Evolutionary conservation across 2,888 invertebrate species (phyloP), one percentile per base, ranked within the genome.

Genomic region (Lydus trimaculatus): DNA sequence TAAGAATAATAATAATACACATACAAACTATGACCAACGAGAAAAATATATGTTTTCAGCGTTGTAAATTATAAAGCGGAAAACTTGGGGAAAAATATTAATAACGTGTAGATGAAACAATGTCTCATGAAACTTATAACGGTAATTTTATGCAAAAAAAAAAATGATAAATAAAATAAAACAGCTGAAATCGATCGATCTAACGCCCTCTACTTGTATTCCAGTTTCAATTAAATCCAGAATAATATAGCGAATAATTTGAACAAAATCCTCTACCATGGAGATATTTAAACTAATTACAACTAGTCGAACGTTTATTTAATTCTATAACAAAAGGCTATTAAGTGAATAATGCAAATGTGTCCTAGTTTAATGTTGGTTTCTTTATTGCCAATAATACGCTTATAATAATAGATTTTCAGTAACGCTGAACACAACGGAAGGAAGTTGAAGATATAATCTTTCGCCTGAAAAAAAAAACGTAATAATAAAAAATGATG

Each of bases 361-460:
- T 72, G 76, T 71, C 74, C 75, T 74, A 76, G 74, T 77, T 75
- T 48, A 48, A 73, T 70, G 72, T 73, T 70, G 69, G 74, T 75
- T 77, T 78, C 76, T 77, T 78, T 77, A 79, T 77, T 76, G 74
- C 73, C 75, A 78, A 79, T 79, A 78, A 79, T 76, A 72, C 70
- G 71, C 73, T 78, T 76, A 76, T 79, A 79, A 79, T 79, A 78
- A 78, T 76, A 78, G 76, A 77, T 79, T 79, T 79, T 80, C 73
- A 77, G 78, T 78, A 76, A 79, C 76, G 74, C 17, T 75, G 76
- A 76, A 73, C 76, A 75, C 77, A 77, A 79, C 77, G 81, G 81
- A 82, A 82, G 81, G 81, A 82, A 80, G 79, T 75, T 68, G 65
- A 61, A 73, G 81, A 82, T 82, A 81, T 67, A 64, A 82, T 81